phyloP scores from a whole-genome alignment of 1,140 invertebrate species.

The Sycophila sp. region DNA sequence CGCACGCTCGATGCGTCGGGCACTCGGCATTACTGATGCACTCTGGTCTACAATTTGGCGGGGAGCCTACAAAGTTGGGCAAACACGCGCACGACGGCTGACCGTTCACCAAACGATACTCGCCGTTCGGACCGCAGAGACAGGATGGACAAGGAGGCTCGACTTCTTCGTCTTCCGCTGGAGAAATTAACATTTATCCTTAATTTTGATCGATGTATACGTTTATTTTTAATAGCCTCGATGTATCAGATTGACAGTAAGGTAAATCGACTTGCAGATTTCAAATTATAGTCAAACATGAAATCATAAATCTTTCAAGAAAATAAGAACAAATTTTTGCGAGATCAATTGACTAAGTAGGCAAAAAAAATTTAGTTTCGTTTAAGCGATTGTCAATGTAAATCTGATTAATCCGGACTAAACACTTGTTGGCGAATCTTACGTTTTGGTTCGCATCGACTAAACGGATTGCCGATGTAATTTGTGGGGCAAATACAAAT shows the following conservation, averaged over 20 bases:
- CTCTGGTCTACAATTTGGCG: slow-evolving; percentile 66
- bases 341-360: no score
- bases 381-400: no score
- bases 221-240: not conserved
- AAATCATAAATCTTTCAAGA: no score
- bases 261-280: no score
- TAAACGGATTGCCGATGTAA: slow-evolving; percentile 66
- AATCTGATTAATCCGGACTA: no score
- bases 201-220: not conserved
- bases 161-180: slow-evolving; percentile 12
- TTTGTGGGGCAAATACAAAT: slow-evolving; percentile 66
- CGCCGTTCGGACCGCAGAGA: slow-evolving; percentile 68
- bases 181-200: not conserved
- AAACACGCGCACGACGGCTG: slow-evolving; percentile 71
- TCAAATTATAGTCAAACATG: no score
- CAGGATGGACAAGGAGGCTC: slow-evolving; percentile 61
- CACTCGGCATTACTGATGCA: slow-evolving; percentile 61
- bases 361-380: not conserved
- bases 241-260: no score
- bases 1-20: slow-evolving; percentile 62
- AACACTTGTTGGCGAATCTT: no score
- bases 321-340: no score
- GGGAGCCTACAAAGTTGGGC: slow-evolving; percentile 65
- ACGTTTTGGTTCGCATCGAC: slow-evolving; percentile 65
- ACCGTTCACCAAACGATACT: slow-evolving; percentile 67